Evolutionary conservation across 2,797 vertebrate genomes (phyloP).

Genomic region (Poeciliopsis turneri): DNA sequence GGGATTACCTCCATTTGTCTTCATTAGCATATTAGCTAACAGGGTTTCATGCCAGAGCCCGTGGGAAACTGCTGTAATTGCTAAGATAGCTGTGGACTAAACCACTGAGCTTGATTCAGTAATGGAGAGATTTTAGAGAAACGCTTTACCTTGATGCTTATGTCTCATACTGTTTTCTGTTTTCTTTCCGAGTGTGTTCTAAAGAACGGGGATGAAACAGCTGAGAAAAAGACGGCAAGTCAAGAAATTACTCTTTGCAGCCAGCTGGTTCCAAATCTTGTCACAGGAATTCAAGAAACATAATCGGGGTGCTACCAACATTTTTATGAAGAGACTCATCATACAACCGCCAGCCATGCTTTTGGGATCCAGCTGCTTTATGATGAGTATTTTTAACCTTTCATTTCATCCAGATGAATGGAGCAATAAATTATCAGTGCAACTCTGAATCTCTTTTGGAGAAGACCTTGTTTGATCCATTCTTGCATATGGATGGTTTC

Average conservation of each 20-base stretch:
- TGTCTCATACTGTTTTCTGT: slow-evolving; percentile 14
- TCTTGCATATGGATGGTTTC: slow-evolving; percentile 68
- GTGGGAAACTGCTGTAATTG: slow-evolving; percentile 77
- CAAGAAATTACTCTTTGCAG: slow-evolving; percentile 54
- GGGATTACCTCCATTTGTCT: slow-evolving; percentile 82
- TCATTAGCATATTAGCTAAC: slow-evolving; percentile 83
- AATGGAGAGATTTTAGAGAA: slow-evolving; percentile 51
- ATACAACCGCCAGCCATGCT: slow-evolving; percentile 26
- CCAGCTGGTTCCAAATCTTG: slow-evolving; percentile 64
- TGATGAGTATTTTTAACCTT: slow-evolving; percentile 52
- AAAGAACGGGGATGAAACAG: not conserved
- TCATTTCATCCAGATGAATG: slow-evolving; percentile 54
- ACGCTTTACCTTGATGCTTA: slow-evolving; percentile 68
- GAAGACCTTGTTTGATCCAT: slow-evolving; percentile 62
- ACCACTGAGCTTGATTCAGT: slow-evolving; percentile 50
- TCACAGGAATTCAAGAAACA: slow-evolving; percentile 64
- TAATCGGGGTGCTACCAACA: slow-evolving; percentile 24
- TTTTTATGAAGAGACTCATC: slow-evolving; percentile 62
- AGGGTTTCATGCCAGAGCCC: slow-evolving; percentile 66
- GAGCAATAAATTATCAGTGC: slow-evolving; percentile 40
- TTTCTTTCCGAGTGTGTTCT: slow-evolving; percentile 12
- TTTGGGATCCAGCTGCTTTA: slow-evolving; percentile 19
- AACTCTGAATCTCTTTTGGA: slow-evolving; percentile 42
- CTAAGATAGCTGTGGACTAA: slow-evolving; percentile 72
- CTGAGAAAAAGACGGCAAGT: slow-evolving; percentile 45